A percentile compares a stretch with the other conserved stretches of the same genome.
Conservation (phyloP, 2,888 invertebrate genomes). For the Drosophila meridionalis region DNA sequence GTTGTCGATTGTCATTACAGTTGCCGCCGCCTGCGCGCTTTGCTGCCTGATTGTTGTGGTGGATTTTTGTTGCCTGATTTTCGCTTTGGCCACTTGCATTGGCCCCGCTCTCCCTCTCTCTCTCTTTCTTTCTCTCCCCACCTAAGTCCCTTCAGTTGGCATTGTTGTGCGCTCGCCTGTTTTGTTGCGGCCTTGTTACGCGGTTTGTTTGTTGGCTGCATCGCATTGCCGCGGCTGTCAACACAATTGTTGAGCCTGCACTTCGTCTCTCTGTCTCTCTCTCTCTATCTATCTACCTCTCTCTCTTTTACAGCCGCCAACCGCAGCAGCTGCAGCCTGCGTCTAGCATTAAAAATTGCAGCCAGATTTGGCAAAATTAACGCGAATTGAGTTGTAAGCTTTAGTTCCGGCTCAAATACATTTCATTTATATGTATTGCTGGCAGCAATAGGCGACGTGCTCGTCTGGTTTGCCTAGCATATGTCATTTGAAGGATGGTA, state of each 20-base stretch:
- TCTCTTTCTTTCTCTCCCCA: neutral
- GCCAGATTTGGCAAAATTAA: conserved; percentile 66
- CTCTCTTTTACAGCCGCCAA: conserved; percentile 14
- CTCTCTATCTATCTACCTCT: neutral
- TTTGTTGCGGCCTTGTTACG: conserved; percentile 79
- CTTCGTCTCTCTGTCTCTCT: neutral
- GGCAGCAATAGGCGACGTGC: conserved; percentile 15
- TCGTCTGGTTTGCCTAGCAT: neutral
- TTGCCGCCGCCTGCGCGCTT: conserved; percentile 53
- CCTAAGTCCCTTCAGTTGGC: conserved; percentile 16
- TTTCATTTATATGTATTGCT: conserved; percentile 28
- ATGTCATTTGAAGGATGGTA: neutral
- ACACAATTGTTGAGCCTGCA: conserved; percentile 65
- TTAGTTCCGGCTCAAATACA: conserved; percentile 51
- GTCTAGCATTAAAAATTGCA: conserved; percentile 56
- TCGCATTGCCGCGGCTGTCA: conserved; percentile 74
- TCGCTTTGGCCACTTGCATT: conserved; percentile 18
- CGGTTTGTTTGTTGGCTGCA: conserved; percentile 79
- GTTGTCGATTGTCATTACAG: conserved; percentile 80
- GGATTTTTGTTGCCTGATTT: conserved; percentile 72
- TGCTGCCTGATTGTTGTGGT: conserved; percentile 57
- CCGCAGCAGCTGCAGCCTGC: conserved; percentile 13
- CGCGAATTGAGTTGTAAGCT: conserved; percentile 68
- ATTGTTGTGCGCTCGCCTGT: conserved; percentile 66
- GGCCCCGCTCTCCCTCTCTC: neutral